Conservation (phyloP, 2,113 vertebrate genomes). For the Petroica traversi region DNA sequence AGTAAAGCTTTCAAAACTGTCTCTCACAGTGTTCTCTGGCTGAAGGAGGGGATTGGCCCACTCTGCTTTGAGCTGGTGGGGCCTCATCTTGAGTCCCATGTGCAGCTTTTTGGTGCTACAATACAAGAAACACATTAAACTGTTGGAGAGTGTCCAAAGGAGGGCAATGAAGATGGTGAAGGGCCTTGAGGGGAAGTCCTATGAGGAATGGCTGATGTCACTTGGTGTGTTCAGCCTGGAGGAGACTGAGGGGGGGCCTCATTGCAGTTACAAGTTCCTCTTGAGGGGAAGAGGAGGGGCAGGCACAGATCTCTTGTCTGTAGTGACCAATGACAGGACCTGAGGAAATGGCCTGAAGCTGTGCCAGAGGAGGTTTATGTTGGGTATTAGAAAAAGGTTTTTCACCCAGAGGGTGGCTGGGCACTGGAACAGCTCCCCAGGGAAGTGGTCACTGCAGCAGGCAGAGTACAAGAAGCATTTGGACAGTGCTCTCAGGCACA, state of each 20-base stretch:
- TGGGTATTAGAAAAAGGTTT: accelerated
- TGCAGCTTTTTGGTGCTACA: background rate
- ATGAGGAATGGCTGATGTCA: background rate
- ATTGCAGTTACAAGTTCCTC: background rate
- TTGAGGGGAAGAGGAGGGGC: background rate
- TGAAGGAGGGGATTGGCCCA: background rate
- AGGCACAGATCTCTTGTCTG: background rate
- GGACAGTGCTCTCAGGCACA: accelerated
- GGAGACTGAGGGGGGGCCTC: background rate
- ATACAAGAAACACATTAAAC: background rate
- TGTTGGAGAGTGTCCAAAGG: background rate
- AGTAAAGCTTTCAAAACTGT: background rate
- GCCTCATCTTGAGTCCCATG: background rate
- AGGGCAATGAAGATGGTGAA: background rate
- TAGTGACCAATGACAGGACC: background rate
- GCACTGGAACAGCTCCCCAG: background rate
- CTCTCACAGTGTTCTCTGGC: background rate
- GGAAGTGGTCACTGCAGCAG: too few species aligned
- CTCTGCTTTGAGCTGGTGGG: background rate
- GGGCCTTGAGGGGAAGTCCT: background rate
- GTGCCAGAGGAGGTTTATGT: background rate
- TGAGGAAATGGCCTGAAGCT: accelerated
- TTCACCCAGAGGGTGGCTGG: background rate
- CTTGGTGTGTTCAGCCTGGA: background rate
- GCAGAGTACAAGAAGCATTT: too few species aligned